Percentiles rank a stretch among this genome's conserved stretches.
These are phyloP conservation scores for Morpho achilles DNA, from an alignment of 2,888 invertebrate genomes.

Conservation along the genomic window DNA sequence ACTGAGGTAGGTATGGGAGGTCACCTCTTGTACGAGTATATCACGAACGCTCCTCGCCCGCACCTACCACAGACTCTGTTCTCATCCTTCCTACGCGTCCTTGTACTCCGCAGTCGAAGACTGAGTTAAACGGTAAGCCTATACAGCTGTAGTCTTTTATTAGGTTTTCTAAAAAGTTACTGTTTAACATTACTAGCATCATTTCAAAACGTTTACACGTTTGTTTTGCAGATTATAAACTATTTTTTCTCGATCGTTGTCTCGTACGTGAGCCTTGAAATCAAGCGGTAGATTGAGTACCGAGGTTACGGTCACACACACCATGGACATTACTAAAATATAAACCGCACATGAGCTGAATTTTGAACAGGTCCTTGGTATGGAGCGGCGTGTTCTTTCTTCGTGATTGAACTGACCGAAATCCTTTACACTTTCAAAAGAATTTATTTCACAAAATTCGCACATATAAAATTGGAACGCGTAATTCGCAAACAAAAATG, in stretches of 20 bases:
- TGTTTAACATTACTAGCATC: slow-evolving; percentile 45
- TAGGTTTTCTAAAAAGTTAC: slow-evolving; percentile 42
- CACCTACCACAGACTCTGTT: too few species aligned
- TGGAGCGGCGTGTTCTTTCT: slow-evolving; percentile 30
- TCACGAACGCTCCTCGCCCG: too few species aligned
- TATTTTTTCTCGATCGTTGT: slow-evolving; percentile 65
- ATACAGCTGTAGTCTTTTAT: too few species aligned
- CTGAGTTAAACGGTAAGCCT: too few species aligned
- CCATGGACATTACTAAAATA: slow-evolving; percentile 48
- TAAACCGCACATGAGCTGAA: slow-evolving; percentile 44
- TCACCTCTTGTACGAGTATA: too few species aligned
- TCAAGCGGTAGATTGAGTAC: slow-evolving; percentile 39
- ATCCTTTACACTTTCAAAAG: slow-evolving; percentile 26
- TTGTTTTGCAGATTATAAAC: slow-evolving; percentile 59
- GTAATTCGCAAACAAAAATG: slow-evolving; percentile 2
- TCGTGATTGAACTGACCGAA: slow-evolving; percentile 44
- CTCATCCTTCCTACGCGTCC: too few species aligned
- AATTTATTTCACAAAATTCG: slow-evolving; percentile 2
- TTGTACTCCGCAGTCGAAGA: too few species aligned
- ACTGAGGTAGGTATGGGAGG: too few species aligned
- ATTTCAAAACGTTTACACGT: slow-evolving; percentile 58
- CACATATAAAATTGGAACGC: slow-evolving; percentile 14
- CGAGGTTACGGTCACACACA: slow-evolving; percentile 58
- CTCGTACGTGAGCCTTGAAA: slow-evolving; percentile 61
- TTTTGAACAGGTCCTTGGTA: slow-evolving; percentile 43